phyloP scores from a whole-genome alignment of 1,140 invertebrate species.

The Grapholita molesta region DNA sequence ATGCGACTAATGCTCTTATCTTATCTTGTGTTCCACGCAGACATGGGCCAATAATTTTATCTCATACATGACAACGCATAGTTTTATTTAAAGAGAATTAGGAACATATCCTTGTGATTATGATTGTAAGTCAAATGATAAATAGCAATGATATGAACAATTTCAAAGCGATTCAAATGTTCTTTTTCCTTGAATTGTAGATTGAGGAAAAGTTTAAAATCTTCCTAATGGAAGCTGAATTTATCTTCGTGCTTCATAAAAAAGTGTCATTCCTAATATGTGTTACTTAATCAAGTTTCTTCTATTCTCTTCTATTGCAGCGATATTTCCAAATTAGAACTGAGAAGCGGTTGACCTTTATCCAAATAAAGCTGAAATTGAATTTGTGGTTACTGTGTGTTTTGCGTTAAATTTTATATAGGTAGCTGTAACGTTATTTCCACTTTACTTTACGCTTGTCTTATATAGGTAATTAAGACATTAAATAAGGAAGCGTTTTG shows the following conservation, averaged over 20 bases:
- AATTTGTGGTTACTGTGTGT: too few relatives aligned
- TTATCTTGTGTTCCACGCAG: conserved; percentile 5
- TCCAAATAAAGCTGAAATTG: too few relatives aligned
- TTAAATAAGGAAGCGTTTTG: background rate
- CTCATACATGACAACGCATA: background rate
- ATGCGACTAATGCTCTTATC: background rate
- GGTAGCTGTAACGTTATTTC: too few relatives aligned
- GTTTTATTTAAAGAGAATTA: background rate
- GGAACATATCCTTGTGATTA: background rate
- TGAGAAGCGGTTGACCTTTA: too few relatives aligned
- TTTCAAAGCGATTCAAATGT: background rate
- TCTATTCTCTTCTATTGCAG: too few relatives aligned
- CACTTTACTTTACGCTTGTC: too few relatives aligned
- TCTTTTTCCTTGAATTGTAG: background rate
- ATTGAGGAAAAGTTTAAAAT: background rate
- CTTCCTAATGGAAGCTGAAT: too few relatives aligned
- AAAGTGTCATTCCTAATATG: too few relatives aligned
- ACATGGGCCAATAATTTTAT: conserved; percentile 1
- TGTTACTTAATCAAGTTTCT: too few relatives aligned
- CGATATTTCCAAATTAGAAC: too few relatives aligned
- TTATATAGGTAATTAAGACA: background rate
- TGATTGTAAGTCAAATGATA: background rate
- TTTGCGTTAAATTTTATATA: too few relatives aligned
- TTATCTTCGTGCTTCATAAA: too few relatives aligned
- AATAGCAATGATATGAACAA: background rate